Percentiles rank a stretch among this genome's conserved stretches.
phyloP scores from a whole-genome alignment of 2,113 vertebrate species.

The Triplophysa siluroides region DNA sequence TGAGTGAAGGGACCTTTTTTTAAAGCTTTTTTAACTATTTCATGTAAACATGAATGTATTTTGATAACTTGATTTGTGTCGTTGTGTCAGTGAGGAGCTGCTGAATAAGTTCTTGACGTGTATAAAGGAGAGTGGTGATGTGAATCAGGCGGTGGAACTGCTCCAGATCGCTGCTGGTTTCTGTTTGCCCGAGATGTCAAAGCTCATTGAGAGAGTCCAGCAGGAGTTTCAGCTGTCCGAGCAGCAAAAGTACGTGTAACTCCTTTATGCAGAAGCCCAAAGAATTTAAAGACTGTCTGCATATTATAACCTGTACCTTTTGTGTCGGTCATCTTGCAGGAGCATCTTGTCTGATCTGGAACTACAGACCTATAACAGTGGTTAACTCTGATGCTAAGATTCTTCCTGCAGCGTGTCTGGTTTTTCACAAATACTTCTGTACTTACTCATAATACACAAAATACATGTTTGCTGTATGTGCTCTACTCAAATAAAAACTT shows the following conservation, averaged over 20 bases:
- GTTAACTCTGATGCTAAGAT: conserved; percentile 44
- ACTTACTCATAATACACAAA: neutral
- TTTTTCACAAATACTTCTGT: neutral
- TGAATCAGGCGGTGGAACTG: conserved; percentile 77
- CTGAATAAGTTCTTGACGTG: conserved; percentile 77
- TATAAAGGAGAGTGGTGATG: conserved; percentile 58
- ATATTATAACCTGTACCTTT: too few species aligned
- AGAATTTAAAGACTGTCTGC: neutral
- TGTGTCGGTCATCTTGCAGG: conserved; percentile 54
- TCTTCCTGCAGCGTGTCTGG: neutral
- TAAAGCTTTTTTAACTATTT: too few species aligned
- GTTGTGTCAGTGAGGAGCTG: conserved; percentile 70
- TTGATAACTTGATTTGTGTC: neutral
- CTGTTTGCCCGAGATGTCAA: conserved; percentile 70
- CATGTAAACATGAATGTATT: too few species aligned
- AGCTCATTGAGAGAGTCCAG: conserved; percentile 64
- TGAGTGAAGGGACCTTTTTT: too few species aligned
- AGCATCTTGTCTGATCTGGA: conserved; percentile 62
- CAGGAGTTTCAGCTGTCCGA: conserved; percentile 74
- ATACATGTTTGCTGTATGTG: neutral
- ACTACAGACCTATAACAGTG: conserved; percentile 41
- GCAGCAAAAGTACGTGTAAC: conserved; percentile 70
- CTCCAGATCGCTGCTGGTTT: conserved; percentile 81
- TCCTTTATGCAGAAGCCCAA: neutral
- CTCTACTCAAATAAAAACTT: neutral